Evolutionary conservation across 2,113 vertebrate species (phyloP).

Genomic region (Dromiciops gliroides): DNA sequence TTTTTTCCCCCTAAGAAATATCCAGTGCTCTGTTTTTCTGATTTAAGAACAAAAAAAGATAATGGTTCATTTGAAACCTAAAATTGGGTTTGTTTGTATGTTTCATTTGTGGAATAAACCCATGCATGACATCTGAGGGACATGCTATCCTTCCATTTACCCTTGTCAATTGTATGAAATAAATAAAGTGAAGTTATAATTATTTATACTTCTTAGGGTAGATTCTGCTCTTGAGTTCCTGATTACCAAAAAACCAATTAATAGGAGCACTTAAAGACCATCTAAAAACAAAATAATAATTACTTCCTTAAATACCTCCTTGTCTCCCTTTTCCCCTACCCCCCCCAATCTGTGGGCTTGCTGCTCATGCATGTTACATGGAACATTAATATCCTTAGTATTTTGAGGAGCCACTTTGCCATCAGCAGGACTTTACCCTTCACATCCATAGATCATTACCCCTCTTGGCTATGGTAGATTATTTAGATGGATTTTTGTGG

Average conservation of each 20-base stretch:
- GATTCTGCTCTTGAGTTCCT: conserved; percentile 2
- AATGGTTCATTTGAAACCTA: conserved; percentile 11
- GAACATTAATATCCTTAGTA: neutral
- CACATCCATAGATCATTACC: neutral
- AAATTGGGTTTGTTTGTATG: conserved; percentile 17
- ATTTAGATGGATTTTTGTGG: neutral
- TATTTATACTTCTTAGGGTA: neutral
- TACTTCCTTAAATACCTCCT: neutral
- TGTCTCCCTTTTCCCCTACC: neutral
- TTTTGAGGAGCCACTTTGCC: neutral
- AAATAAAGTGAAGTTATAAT: neutral
- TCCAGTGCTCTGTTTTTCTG: conserved; percentile 5
- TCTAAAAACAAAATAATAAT: conserved; percentile 5
- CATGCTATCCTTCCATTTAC: neutral
- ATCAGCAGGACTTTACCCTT: neutral
- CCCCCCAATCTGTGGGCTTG: neutral
- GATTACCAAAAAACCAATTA: neutral
- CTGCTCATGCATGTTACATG: neutral
- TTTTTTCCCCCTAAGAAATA: conserved; percentile 14
- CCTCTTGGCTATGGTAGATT: neutral
- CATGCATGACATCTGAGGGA: neutral
- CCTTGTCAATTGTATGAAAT: conserved; percentile 22
- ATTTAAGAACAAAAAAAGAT: neutral
- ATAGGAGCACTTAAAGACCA: neutral
- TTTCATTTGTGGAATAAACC: neutral